Conservation (phyloP, 2,888 invertebrate species). For the Priocnemis perturbator region DNA sequence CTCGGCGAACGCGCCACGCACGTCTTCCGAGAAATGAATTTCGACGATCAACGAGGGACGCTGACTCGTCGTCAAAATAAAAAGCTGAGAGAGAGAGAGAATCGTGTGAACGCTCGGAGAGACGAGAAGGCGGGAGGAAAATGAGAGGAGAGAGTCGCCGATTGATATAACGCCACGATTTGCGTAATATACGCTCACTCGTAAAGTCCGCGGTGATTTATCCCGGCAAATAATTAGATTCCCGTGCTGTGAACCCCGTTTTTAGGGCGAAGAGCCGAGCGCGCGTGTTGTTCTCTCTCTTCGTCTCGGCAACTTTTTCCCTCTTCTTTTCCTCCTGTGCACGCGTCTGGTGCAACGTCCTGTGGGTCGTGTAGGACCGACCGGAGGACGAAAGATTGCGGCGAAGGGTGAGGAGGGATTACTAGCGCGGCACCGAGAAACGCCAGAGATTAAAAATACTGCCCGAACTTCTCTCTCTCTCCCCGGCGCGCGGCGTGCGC, state of each 20-base stretch:
- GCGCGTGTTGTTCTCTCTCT: background rate
- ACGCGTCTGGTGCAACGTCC: constrained; percentile 6
- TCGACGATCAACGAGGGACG: too few species aligned
- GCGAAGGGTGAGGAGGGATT: background rate
- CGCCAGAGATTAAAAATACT: constrained; percentile 23
- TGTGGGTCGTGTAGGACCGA: background rate
- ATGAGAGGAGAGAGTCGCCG: constrained; percentile 31
- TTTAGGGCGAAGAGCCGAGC: constrained; percentile 38
- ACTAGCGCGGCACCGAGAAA: background rate
- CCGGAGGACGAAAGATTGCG: background rate
- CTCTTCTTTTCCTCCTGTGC: background rate
- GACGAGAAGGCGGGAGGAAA: background rate
- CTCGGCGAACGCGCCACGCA: background rate
- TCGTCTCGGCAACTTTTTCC: too few species aligned
- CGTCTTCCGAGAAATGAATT: constrained; percentile 7
- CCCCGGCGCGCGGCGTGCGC: too few species aligned
- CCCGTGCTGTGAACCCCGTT: constrained; percentile 65
- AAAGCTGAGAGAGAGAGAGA: background rate
- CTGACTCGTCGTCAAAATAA: background rate
- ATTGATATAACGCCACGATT: constrained; percentile 62
- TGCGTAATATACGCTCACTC: constrained; percentile 56
- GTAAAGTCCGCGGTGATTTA: constrained; percentile 55
- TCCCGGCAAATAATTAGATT: constrained; percentile 64
- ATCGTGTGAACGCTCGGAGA: background rate
- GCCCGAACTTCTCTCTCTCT: constrained; percentile 11